phyloP scores from a whole-genome alignment of 2,797 vertebrate species.

The Babyrousa celebensis region DNA sequence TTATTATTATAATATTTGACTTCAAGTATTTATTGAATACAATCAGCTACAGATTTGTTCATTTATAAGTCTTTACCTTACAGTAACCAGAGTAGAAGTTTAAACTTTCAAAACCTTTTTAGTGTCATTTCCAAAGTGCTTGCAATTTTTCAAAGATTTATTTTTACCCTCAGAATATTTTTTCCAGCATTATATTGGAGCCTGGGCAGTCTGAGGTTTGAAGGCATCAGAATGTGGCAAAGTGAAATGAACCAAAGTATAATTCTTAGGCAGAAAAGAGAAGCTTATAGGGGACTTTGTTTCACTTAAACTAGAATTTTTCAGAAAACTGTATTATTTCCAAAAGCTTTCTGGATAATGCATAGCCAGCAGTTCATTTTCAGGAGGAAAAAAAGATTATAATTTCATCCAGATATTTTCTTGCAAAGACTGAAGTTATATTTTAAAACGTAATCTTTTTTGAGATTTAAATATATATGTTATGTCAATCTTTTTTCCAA shows the following conservation, averaged over 20 bases:
- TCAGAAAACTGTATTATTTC: constrained; percentile 17
- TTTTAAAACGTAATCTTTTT: constrained; percentile 51
- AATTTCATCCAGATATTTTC: background rate
- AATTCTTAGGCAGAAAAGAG: constrained; percentile 42
- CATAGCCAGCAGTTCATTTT: constrained; percentile 31
- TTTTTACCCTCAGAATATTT: constrained; percentile 53
- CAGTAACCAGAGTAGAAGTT: background rate
- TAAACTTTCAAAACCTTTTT: constrained; percentile 45
- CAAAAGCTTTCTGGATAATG: constrained; percentile 56
- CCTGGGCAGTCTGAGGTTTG: background rate
- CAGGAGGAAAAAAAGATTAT: background rate
- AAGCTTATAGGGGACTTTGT: background rate
- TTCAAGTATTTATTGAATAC: constrained; percentile 49
- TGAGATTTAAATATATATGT: background rate
- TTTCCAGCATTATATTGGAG: background rate
- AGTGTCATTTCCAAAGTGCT: constrained; percentile 57
- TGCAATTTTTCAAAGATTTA: constrained; percentile 14
- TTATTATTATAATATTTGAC: constrained; percentile 54
- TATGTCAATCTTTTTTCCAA: constrained; percentile 34
- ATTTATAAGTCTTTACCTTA: background rate
- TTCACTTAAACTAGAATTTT: constrained; percentile 60
- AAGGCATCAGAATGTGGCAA: constrained; percentile 48
- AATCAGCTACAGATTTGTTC: constrained; percentile 43
- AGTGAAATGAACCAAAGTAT: constrained; percentile 43
- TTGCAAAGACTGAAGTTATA: constrained; percentile 37